These are phyloP conservation scores for Poecilia gillii DNA, from an alignment of 2,797 vertebrate species.

Conservation along the genomic window DNA sequence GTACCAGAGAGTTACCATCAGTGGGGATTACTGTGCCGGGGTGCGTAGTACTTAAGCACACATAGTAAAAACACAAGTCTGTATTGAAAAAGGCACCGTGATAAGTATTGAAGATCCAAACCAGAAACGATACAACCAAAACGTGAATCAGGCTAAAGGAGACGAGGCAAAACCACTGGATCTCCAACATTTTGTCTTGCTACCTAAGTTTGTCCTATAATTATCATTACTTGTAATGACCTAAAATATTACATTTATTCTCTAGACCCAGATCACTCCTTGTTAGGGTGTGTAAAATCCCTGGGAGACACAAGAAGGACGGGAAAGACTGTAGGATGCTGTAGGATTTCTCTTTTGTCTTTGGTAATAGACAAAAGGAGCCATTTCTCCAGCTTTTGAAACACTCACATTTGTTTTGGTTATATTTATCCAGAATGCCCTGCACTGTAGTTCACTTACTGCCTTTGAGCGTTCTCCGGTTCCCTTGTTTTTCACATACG, in stretches of 20 bases:
- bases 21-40: conserved; percentile 97
- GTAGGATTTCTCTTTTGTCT: no score
- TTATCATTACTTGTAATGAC: background rate
- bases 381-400: no score
- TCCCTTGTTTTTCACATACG: no score
- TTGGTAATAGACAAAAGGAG: no score
- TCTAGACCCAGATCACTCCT: background rate
- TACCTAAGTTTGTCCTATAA: background rate
- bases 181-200: background rate
- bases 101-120: background rate
- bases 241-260: background rate
- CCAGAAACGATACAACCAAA: background rate
- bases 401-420: no score
- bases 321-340: background rate
- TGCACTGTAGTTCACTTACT: no score
- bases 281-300: background rate
- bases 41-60: conserved; percentile 68
- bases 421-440: no score
- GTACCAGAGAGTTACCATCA: conserved; percentile 95
- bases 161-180: background rate
- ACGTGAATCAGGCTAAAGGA: background rate
- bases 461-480: no score
- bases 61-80: background rate
- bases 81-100: background rate
- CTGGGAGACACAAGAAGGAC: background rate